Conservation (phyloP, 2,797 vertebrate species). For the Lateolabrax maculatus region DNA sequence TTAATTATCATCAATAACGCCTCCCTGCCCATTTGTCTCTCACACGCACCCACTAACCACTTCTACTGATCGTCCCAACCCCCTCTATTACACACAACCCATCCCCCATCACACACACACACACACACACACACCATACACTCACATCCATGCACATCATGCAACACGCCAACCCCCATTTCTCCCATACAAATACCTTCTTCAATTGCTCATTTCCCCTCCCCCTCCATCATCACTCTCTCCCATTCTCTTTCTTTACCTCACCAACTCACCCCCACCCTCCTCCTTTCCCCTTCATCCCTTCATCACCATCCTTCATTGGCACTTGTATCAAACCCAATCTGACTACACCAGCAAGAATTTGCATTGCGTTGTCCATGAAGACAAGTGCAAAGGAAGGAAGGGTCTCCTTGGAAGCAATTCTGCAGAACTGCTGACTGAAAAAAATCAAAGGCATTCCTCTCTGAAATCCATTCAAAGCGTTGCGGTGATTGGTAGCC, state of each 20-base stretch:
- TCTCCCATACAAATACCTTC: constrained; percentile 44
- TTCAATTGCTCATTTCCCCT: constrained; percentile 41
- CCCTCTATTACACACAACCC: constrained; percentile 34
- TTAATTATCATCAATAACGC: constrained; percentile 72
- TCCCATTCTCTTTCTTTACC: constrained; percentile 17
- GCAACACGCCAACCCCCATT: constrained; percentile 49
- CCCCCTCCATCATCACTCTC: constrained; percentile 45
- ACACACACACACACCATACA: constrained; percentile 13
- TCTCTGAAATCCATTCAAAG: constrained; percentile 32
- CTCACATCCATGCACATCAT: constrained; percentile 18
- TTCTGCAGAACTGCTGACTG: constrained; percentile 39
- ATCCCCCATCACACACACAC: constrained; percentile 48
- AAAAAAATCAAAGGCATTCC: constrained; percentile 27
- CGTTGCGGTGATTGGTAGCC: constrained; percentile 12
- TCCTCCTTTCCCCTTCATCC: constrained; percentile 5
- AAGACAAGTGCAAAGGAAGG: not conserved
- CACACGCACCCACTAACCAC: constrained; percentile 50
- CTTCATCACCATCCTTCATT: constrained; percentile 42
- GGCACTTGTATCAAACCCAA: constrained; percentile 52
- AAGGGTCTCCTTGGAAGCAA: constrained; percentile 27
- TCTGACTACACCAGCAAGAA: constrained; percentile 57
- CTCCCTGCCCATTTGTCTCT: constrained; percentile 68
- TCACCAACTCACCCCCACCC: constrained; percentile 24
- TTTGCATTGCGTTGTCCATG: constrained; percentile 12
- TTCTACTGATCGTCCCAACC: constrained; percentile 51